Evolutionary conservation across 1,140 invertebrate species (phyloP).

Genomic region (Drosophila sp.): DNA sequence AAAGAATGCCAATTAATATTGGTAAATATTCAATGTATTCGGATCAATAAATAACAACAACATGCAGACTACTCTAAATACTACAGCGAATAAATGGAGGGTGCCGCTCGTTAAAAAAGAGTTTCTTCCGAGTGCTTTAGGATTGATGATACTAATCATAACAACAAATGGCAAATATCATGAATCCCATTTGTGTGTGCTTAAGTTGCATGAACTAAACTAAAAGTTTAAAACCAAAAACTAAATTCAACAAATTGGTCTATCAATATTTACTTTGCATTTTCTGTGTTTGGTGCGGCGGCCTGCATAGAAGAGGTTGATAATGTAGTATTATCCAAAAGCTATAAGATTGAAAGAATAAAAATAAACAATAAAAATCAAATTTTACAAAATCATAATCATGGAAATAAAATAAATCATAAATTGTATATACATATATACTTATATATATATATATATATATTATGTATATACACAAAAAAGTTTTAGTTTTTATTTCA

Average conservation of each 20-base stretch:
- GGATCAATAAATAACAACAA: background rate
- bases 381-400: slow-evolving; percentile 62
- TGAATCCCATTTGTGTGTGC: slow-evolving; percentile 21
- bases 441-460: slow-evolving; percentile 21
- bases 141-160: background rate
- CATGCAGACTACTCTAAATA: slow-evolving; percentile 35
- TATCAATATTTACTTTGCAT: slow-evolving; percentile 85
- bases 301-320: slow-evolving; percentile 83
- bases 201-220: slow-evolving; percentile 20
- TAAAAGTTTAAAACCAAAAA: slow-evolving; percentile 25
- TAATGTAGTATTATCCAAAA: slow-evolving; percentile 85
- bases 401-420: slow-evolving; percentile 25
- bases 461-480: slow-evolving; percentile 23
- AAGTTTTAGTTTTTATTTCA: slow-evolving; percentile 15
- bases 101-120: background rate
- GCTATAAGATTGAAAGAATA: slow-evolving; percentile 82
- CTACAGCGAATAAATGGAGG: background rate
- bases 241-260: slow-evolving; percentile 54
- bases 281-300: slow-evolving; percentile 83
- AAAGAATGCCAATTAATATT: slow-evolving; percentile 9
- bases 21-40: background rate
- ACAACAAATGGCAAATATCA: background rate
- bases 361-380: slow-evolving; percentile 56
- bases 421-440: slow-evolving; percentile 44
- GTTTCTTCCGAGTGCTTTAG: background rate